Conservation (phyloP, 2,113 vertebrate genomes). For the Caracal caracal region DNA sequence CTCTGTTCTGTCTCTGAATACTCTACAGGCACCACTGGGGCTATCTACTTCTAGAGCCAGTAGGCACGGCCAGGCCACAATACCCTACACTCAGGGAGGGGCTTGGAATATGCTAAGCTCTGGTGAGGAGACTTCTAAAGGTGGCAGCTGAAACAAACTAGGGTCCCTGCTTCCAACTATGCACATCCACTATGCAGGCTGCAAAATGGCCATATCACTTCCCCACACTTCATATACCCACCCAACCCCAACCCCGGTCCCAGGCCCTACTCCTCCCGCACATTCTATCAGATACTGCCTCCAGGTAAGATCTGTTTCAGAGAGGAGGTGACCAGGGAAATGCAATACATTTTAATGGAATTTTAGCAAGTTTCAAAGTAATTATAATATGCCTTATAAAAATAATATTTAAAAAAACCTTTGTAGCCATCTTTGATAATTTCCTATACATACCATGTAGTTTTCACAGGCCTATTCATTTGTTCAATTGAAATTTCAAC, state of each 20-base stretch:
- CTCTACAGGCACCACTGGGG: neutral
- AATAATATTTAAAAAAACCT: neutral
- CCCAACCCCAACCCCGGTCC: neutral
- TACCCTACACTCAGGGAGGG: neutral
- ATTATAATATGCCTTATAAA: neutral
- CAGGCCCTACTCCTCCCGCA: neutral
- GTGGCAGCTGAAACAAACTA: neutral
- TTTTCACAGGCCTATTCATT: neutral
- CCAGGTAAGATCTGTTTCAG: neutral
- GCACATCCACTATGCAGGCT: neutral
- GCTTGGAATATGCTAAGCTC: neutral
- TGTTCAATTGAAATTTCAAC: neutral
- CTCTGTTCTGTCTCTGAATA: neutral
- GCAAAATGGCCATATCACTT: neutral
- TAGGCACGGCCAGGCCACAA: neutral
- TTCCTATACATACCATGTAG: neutral
- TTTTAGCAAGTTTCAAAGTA: slow-evolving; percentile 52
- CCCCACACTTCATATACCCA: neutral
- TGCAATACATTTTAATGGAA: slow-evolving; percentile 34
- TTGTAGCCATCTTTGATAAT: neutral
- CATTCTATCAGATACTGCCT: neutral
- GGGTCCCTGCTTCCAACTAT: neutral
- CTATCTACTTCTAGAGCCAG: neutral
- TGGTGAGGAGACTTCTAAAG: neutral
- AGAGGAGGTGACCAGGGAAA: neutral